Evolutionary conservation across 2,113 vertebrate genomes (phyloP).

Genomic region (Calyptomena viridis): DNA sequence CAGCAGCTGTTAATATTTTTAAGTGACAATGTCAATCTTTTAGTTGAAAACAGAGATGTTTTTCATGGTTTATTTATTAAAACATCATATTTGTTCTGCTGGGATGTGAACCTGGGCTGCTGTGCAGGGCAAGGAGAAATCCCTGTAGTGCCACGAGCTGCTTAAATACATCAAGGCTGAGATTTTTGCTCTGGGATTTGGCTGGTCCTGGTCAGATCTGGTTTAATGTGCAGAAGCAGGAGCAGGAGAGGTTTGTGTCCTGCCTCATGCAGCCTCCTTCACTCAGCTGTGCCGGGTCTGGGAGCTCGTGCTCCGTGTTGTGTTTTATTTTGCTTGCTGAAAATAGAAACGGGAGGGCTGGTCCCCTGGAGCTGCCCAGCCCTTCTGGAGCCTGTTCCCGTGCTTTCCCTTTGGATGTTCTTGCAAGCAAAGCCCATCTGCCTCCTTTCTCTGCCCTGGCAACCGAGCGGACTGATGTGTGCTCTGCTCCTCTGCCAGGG

Average conservation of each 20-base stretch:
- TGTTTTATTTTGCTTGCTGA: not conserved
- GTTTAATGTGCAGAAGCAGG: conserved; percentile 17
- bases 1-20: not conserved
- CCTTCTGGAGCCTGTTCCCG: not conserved
- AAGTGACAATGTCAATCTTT: not conserved
- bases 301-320: not conserved
- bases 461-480: not conserved
- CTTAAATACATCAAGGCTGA: conserved; percentile 28
- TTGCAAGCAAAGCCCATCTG: not conserved
- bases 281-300: not conserved
- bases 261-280: not conserved
- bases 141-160: not conserved
- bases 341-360: not conserved
- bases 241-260: conserved; percentile 9
- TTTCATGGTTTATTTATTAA: not conserved
- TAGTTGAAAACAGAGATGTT: not conserved
- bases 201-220: conserved; percentile 1
- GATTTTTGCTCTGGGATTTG: conserved; percentile 36
- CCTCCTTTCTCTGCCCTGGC: not conserved
- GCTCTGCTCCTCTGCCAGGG: not conserved
- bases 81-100: not conserved
- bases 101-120: not conserved
- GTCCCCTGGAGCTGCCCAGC: rapidly evolving
- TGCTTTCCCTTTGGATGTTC: not conserved
- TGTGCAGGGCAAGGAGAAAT: not conserved